Evolutionary conservation across 92 coral and sea anemone species (phyloP), one percentile per base, ranked within the genome.

Genomic region (Siderastrea radians): DNA sequence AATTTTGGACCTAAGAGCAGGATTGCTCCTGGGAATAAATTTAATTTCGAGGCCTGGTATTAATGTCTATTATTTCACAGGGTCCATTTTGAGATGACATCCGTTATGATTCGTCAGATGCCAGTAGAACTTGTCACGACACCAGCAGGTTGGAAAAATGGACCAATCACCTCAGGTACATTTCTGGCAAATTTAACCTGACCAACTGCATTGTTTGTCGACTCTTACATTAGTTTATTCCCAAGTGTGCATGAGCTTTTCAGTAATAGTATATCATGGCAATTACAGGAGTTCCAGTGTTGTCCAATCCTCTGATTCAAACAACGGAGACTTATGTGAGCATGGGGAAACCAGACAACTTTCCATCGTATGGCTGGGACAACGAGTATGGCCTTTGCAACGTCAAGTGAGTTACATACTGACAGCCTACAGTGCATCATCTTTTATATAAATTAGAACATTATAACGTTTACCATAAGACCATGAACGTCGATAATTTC

Each of bases 321-420:
- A 89, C 83, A 43, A 67, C 84, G 9, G 90, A 85, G 67, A 77
- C 50, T 53, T 79, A 74, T 61, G 87, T 93, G 88, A 86, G 86
- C 45, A 46, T 93, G 63, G 95, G 95, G 49, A 93, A 93, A 76
- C 95, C 95, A 77, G 83, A 81, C 72, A 92, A 93, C 90, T 93
- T 93, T 78, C 95, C 95, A 4, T 93, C 95, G 3, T 93, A 93
- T 82, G 95, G 95, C 79, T 93, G 95, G 95, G 95, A 93, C 84
- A 93, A 93, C 72, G 95, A 93, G 76, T 93, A 93, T 53, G 95
- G 95, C 38, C 63, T 78, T 44, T 93, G 95, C 89, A 93, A 78
- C 2, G 93, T 79, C 81, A 89, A 86, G 95, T 93, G 89, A 81
- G 85, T 79, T 63, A 49, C 73, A 72, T 60, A 80, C n/a, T 83